Evolutionary conservation across 2,888 invertebrate species (phyloP), one percentile per base, ranked within the genome.

Genomic region (Parnassius orleans): DNA sequence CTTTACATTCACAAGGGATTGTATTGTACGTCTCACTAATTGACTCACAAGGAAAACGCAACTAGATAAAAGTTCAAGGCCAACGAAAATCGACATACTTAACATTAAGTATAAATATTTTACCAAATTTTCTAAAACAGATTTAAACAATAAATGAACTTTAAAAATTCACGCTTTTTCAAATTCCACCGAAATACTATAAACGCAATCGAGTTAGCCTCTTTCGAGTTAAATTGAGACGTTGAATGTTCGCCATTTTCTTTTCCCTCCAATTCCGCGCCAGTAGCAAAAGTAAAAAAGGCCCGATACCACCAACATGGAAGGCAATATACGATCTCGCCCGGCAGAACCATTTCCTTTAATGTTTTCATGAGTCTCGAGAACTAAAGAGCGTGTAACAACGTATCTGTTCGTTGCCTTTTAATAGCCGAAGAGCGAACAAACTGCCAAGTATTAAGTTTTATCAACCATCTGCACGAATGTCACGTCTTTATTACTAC

Each of bases 401-500:
- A 78, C 84, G 83, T 87, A 89, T 89, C 87, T 87, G 80, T 85
- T 85, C 84, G 48, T 79, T 83, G 79, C 77, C 83, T 87, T 85
- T 87, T 89, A 90, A 89, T 87, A 86, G 87, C 79, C 76, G 70
- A 77, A 83, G 80, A 84, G 74, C 80, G 84, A 82, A 88, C 84
- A 86, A 88, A 87, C 85, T 87, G 83, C 78, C 80, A 83, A 84
- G 86, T 87, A 87, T 88, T 87, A 87, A 85, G 83, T 87, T 88
- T 90, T 90, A 90, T 87, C 86, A 87, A 87, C 83, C 87, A 90
- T 90, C 87, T 90, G 88, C 86, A 91, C 81, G 84, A 86, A 79
- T 87, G 87, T 90, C 90, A 90, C 90, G 90, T 90, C 89, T 90
- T 84, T 88, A 90, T 89, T 87, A 86, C 86, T 86, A 84, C 86